These are phyloP conservation scores for Noctua janthe DNA, from an alignment of 2,888 invertebrate species.

Conservation along the genomic window DNA sequence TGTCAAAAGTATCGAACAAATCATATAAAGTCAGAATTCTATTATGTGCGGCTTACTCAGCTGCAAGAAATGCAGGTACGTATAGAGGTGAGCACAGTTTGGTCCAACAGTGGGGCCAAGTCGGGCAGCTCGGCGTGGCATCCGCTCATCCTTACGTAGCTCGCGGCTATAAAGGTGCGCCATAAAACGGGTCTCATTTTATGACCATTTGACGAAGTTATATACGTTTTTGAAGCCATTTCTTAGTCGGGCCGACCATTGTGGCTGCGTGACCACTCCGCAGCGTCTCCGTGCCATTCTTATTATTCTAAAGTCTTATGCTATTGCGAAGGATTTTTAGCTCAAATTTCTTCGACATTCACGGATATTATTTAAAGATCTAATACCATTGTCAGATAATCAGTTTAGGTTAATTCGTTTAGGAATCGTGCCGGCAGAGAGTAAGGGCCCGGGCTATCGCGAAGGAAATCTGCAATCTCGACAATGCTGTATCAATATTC, in stretches of 20 bases:
- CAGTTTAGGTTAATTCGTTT: conserved; percentile 83
- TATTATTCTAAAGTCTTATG: conserved; percentile 79
- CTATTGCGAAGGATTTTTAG: conserved; percentile 73
- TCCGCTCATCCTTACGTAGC: conserved; percentile 85
- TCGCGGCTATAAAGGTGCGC: conserved; percentile 87
- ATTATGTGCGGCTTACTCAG: conserved; percentile 63
- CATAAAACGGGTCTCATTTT: conserved; percentile 89
- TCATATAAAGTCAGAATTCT: conserved; percentile 51
- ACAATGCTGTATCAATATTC: conserved; percentile 90
- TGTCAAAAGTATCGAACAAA: conserved; percentile 47
- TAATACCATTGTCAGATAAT: conserved; percentile 80
- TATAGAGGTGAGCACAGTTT: conserved; percentile 67
- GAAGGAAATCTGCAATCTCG: conserved; percentile 86
- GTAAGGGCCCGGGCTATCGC: conserved; percentile 84
- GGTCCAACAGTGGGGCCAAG: conserved; percentile 72
- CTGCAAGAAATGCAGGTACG: conserved; percentile 61
- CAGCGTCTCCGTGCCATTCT: conserved; percentile 77
- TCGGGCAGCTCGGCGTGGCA: conserved; percentile 74
- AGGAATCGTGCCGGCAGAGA: conserved; percentile 85
- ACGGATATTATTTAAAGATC: conserved; percentile 72
- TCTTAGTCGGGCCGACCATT: conserved; percentile 84
- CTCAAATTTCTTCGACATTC: conserved; percentile 69
- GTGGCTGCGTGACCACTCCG: conserved; percentile 84
- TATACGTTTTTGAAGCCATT: conserved; percentile 88
- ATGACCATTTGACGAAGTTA: conserved; percentile 89